A percentile compares a stretch with the other conserved stretches of the same genome.
These are phyloP conservation scores for Potamarius usumacintae DNA, from an alignment of 2,113 vertebrate genomes.

Conservation along the genomic window DNA sequence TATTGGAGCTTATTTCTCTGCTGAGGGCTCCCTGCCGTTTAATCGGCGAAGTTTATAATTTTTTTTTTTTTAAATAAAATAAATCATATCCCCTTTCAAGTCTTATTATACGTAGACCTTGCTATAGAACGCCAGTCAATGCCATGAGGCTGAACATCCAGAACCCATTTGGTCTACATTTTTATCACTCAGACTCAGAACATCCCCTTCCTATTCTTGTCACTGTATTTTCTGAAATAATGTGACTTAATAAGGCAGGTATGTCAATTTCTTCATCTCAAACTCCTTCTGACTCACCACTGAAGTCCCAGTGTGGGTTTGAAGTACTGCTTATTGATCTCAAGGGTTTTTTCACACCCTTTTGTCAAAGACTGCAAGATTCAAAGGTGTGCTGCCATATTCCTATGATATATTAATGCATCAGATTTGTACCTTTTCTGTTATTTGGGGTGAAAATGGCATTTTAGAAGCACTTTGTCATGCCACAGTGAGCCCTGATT, in stretches of 20 bases:
- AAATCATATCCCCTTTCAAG: neutral
- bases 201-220: neutral
- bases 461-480: neutral
- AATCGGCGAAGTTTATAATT: no score
- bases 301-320: slow-evolving; percentile 3
- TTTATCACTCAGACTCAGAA: neutral
- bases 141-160: neutral
- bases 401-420: neutral
- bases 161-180: neutral
- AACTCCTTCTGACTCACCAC: neutral
- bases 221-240: neutral
- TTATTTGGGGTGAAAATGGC: neutral
- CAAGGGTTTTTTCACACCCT: neutral
- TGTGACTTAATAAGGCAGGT: neutral
- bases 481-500: neutral
- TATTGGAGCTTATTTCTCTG: no score
- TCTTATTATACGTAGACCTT: slow-evolving; percentile 15
- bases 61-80: no score
- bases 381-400: neutral
- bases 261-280: neutral
- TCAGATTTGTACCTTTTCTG: neutral
- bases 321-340: neutral
- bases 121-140: slow-evolving; percentile 17
- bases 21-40: no score
- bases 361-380: neutral